Conservation (phyloP, 2,888 invertebrate genomes). For the Neria commutata region DNA sequence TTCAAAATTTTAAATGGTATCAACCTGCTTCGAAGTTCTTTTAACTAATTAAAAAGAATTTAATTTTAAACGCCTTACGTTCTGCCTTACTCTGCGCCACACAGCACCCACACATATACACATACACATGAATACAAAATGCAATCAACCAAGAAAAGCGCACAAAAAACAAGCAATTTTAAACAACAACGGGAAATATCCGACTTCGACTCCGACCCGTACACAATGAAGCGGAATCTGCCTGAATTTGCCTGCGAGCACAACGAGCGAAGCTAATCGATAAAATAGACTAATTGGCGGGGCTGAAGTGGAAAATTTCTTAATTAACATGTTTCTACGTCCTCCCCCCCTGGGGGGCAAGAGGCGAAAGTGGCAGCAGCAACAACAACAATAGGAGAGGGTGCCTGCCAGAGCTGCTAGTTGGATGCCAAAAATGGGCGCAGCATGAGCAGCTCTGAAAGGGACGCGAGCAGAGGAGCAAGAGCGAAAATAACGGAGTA, state of each 20-base stretch:
- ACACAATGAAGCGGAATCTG: no score
- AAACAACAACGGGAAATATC: no score
- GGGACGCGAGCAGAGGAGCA: background rate
- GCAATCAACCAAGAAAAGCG: no score
- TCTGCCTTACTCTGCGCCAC: background rate
- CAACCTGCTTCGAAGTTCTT: no score
- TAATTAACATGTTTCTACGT: slow-evolving; percentile 48
- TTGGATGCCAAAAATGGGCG: background rate
- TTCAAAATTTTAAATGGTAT: no score
- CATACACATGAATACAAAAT: no score
- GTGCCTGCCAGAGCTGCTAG: background rate
- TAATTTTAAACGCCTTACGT: background rate
- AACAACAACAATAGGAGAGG: slow-evolving; percentile 3
- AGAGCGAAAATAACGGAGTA: background rate
- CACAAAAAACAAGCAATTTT: no score
- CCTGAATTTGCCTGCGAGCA: background rate
- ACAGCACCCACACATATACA: no score
- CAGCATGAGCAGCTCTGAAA: background rate
- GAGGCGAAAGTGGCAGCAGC: slow-evolving; percentile 27
- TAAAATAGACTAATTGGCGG: slow-evolving; percentile 47
- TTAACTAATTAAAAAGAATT: no score
- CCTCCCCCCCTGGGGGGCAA: slow-evolving; percentile 35
- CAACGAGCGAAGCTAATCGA: slow-evolving; percentile 37
- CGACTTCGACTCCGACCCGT: no score
- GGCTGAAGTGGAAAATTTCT: slow-evolving; percentile 40